phyloP scores from a whole-genome alignment of 2,888 invertebrate species.

The Drosophila recens region DNA sequence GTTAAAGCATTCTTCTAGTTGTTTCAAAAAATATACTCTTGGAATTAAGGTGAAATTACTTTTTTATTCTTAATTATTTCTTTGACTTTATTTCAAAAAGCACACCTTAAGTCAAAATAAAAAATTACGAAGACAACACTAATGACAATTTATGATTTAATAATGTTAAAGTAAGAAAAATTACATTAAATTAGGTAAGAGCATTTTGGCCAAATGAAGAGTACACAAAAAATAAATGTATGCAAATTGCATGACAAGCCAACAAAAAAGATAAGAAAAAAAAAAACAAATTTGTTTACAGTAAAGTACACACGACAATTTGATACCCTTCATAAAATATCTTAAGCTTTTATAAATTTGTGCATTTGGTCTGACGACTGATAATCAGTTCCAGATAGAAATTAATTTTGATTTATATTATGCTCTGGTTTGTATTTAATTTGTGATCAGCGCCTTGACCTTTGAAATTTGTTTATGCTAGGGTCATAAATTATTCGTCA shows the following conservation, averaged over 20 bases:
- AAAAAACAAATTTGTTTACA: neutral
- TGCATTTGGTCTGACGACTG: too few relatives aligned
- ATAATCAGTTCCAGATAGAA: too few relatives aligned
- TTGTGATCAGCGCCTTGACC: too few relatives aligned
- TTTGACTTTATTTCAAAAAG: neutral
- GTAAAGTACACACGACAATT: neutral
- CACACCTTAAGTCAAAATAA: neutral
- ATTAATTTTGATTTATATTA: too few relatives aligned
- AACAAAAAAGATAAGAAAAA: neutral
- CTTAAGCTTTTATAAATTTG: too few relatives aligned
- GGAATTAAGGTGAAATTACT: too few relatives aligned
- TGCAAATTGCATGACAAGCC: conserved; percentile 40
- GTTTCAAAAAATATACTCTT: too few relatives aligned
- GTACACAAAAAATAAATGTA: conserved; percentile 30
- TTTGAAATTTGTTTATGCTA: too few relatives aligned
- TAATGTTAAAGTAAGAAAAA: conserved; percentile 21
- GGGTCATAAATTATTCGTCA: too few relatives aligned
- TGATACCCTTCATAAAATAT: neutral
- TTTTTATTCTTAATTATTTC: too few relatives aligned
- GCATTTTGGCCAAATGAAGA: conserved; percentile 11
- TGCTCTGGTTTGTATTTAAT: too few relatives aligned
- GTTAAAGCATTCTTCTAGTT: too few relatives aligned
- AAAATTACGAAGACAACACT: neutral
- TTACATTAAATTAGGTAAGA: conserved; percentile 2
- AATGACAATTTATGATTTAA: conserved; percentile 21